Conservation (phyloP, 1,140 invertebrate species). For the Drosophila pectinifera region DNA sequence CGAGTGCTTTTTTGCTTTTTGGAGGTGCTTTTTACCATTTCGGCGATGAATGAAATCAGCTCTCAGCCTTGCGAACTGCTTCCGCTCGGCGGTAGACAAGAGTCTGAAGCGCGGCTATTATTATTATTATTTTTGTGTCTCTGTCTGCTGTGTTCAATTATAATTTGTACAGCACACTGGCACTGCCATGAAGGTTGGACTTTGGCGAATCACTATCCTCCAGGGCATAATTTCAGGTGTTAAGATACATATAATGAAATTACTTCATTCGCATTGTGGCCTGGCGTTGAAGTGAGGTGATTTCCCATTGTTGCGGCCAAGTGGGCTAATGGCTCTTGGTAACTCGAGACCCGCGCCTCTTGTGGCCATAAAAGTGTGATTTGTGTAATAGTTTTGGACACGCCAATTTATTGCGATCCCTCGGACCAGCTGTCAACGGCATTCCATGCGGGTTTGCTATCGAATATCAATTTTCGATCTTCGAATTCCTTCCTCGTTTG, state of each 20-base stretch:
- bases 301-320: conserved; percentile 64
- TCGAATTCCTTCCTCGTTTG: conserved; percentile 53
- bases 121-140: conserved; percentile 37
- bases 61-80: conserved; percentile 67
- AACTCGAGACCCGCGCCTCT: conserved; percentile 19
- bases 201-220: conserved; percentile 43
- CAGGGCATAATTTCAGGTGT: conserved; percentile 52
- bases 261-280: conserved; percentile 49
- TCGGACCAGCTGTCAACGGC: conserved; percentile 51
- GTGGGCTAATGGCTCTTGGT: conserved; percentile 54
- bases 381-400: conserved; percentile 26
- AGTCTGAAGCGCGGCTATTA: conserved; percentile 56
- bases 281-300: conserved; percentile 17
- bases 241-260: conserved; percentile 52
- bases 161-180: conserved; percentile 55
- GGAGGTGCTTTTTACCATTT: conserved; percentile 9
- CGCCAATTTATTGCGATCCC: conserved; percentile 51
- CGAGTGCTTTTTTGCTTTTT: conserved; percentile 13
- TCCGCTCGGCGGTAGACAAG: conserved; percentile 59
- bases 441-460: conserved; percentile 54
- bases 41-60: conserved; percentile 66
- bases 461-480: conserved; percentile 68
- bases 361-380: conserved; percentile 41
- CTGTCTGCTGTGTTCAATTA: conserved; percentile 63
- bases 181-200: conserved; percentile 49